Percentiles rank a stretch among this genome's conserved stretches.
Evolutionary conservation across 1,140 invertebrate genomes (phyloP).

Genomic region (Megalonaias nervosa): DNA sequence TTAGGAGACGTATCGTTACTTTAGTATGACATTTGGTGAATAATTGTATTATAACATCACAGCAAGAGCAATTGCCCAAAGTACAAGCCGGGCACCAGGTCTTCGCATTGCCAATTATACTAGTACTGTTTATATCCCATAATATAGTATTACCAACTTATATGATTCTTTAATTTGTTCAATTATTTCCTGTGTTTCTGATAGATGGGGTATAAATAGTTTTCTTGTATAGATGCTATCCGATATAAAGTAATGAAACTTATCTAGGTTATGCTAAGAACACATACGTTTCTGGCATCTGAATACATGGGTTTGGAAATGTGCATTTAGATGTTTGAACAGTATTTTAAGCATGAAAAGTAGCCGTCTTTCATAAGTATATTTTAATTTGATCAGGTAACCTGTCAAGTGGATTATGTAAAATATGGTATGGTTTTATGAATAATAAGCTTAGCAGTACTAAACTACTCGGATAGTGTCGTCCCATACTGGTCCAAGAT

Average conservation of each 20-base stretch:
- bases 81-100: slow-evolving; percentile 7
- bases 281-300: background rate
- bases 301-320: slow-evolving; percentile 1
- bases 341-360: no score
- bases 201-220: background rate
- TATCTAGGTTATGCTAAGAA: background rate
- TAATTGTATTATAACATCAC: slow-evolving; percentile 1
- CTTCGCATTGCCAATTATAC: background rate
- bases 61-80: background rate
- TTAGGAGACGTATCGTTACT: background rate
- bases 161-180: background rate
- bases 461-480: no score
- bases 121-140: background rate
- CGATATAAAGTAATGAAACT: background rate
- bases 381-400: no score
- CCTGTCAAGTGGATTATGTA: no score
- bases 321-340: slow-evolving; percentile 7
- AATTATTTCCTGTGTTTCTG: background rate
- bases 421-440: no score
- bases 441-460: no score
- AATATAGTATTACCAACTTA: background rate
- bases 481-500: no score
- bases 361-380: no score
- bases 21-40: background rate
- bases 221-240: background rate